Evolutionary conservation across 2,113 vertebrate genomes (phyloP), one percentile per base, ranked within the genome.

Genomic region (Edolisoma coerulescens): DNA sequence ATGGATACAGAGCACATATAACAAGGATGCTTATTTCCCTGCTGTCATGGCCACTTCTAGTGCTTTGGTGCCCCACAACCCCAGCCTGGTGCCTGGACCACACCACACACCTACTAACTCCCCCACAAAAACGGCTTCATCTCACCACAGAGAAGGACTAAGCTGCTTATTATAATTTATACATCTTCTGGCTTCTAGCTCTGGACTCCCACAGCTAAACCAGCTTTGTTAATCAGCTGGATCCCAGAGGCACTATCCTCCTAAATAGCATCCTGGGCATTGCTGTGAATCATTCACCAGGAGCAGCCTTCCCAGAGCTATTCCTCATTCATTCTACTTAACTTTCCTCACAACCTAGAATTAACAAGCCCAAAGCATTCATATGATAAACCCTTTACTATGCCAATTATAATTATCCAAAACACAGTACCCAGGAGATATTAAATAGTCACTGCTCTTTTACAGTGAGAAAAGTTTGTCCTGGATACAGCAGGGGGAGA

Each of bases 211-310:
- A 78, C 50, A 91, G 86, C 93, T 84, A 87, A 93, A 89, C 73
- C 57, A 84, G 92, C 77, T 94, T 94, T 84, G 84, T 89, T 95
- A 95, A 78, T 79, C 87, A 93, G 50, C 64, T 75, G 73, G 52
- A 92, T 93, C 89, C 87, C 87, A 89, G 69, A 87, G 69, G 81
- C 74, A 92, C 75, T 79, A 84, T 94, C 56, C 61, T 87, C 52
- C 57, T 84, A 95, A 94, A 95, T 1, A 89, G 81, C 59, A 78
- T 64, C 69, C 64, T 68, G 49, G 89, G 80, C 69, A 91, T 68
- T 90, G 60, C 65, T 81, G 70, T 64, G 60, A 68, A 93, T 80
- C 65, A 78, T 87, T 70, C 84, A 93, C 42, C 33, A 84, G 69
- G 13, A 91, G 35, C 47, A 75, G 77, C 52, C 21, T 82, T 92